A percentile compares a stretch with the other conserved stretches of the same genome.
phyloP scores from a whole-genome alignment of 2,113 vertebrate species.

The Rissa tridactyla region DNA sequence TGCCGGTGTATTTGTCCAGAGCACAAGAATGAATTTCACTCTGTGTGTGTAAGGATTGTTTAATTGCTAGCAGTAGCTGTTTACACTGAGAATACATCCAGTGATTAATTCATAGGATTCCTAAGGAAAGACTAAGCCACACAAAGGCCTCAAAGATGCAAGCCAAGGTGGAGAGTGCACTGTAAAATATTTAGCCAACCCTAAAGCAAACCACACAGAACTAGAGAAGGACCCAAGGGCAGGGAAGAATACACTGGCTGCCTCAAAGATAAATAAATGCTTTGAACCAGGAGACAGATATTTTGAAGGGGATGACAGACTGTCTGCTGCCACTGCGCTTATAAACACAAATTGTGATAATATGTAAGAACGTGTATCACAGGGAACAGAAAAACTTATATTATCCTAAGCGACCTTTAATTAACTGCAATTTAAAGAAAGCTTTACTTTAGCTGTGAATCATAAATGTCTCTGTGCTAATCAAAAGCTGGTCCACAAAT shows the following conservation, averaged over 20 bases:
- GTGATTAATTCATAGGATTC: constrained; percentile 32
- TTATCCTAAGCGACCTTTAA: background rate
- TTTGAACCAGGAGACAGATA: background rate
- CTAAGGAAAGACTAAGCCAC: background rate
- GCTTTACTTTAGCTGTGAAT: background rate
- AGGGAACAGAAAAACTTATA: background rate
- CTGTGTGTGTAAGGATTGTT: background rate
- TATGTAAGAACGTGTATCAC: background rate
- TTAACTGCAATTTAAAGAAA: background rate
- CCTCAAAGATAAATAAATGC: background rate
- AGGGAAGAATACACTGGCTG: background rate
- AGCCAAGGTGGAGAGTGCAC: background rate
- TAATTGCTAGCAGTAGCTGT: constrained; percentile 6
- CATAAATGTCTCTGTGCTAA: background rate
- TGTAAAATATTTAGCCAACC: constrained; percentile 42
- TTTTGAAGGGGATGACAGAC: background rate
- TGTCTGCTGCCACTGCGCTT: background rate
- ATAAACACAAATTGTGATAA: background rate
- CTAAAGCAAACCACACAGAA: background rate
- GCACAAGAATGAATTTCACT: background rate
- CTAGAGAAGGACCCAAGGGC: background rate
- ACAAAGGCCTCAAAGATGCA: constrained; percentile 12
- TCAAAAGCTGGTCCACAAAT: background rate
- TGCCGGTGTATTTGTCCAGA: background rate
- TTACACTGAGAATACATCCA: background rate